Evolutionary conservation across 2,113 vertebrate genomes (phyloP), one percentile per base, ranked within the genome.

Genomic region (Eleginops maclovinus): DNA sequence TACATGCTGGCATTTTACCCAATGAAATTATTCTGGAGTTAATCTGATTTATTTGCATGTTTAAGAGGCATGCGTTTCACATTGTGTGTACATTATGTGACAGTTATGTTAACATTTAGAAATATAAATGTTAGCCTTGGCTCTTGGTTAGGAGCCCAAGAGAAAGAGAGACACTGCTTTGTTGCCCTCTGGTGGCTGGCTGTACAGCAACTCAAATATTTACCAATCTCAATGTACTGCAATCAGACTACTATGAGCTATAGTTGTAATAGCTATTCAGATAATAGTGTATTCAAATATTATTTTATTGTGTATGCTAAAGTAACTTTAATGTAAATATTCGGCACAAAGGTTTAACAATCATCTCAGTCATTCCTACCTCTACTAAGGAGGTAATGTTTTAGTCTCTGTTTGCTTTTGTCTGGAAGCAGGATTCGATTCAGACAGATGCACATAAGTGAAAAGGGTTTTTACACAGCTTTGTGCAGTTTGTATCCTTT

Each of bases 111-210:
- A 7, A 36, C 31, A 36, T 36, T 36, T 36, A 36, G 31, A 36
- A n/a, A 36, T 28, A 53, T 54, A 16, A 54, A 6, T 51, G 24
- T 36, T 7, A 36, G 31, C 21, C 11, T 16, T 58, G 16, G 12
- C 2, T 19, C 64, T 66, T 46, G 24, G 60, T 21, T 19, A 9
- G 21, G 9, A 1, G 1, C 17, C 9, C 15, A 0, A 56, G 4
- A 9, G 24, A 22, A 70, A 61, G 22, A 24, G 31, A 69, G 9
- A 36, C 8, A 14, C 3, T 11, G 49, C 43, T 83, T 21, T 79
- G 67, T 8, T 82, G 75, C 81, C 79, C 70, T 88, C 89, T 89
- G 26, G 4, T 79, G 85, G 72, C 1, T 16, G 4, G 0, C 3
- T 54, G 12, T 17, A 28, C 43, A 81, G 71, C 22, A 67, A 58